Conservation (phyloP, 2,797 vertebrate genomes). For the Karalla daura region DNA sequence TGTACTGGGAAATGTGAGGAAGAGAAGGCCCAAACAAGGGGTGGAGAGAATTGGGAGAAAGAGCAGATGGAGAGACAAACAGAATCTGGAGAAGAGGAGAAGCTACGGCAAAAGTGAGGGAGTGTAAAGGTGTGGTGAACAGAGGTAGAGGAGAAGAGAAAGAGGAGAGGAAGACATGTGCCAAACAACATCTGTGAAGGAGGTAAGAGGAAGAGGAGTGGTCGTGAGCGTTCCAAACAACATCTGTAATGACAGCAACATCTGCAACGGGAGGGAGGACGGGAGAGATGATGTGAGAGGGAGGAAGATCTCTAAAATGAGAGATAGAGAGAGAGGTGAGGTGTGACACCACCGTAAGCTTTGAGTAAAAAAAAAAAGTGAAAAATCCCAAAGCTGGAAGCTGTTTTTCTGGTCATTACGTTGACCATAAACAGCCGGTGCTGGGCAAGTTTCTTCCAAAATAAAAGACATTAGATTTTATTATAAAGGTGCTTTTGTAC, state of each 20-base stretch:
- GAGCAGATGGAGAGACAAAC: constrained; percentile 41
- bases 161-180: constrained; percentile 27
- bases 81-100: constrained; percentile 23
- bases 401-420: not conserved
- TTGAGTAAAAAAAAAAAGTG: too few species aligned
- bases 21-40: not conserved
- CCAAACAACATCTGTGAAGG: constrained; percentile 73
- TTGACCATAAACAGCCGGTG: too few species aligned
- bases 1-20: constrained; percentile 7
- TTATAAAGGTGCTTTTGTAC: too few species aligned
- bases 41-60: constrained; percentile 3
- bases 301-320: constrained; percentile 20
- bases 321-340: constrained; percentile 9
- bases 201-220: constrained; percentile 26
- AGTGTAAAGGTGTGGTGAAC: constrained; percentile 2
- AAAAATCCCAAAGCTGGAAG: constrained; percentile 21
- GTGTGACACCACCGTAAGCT: too few species aligned
- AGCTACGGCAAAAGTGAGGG: not conserved
- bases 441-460: too few species aligned
- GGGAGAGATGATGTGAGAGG: constrained; percentile 19
- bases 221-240: constrained; percentile 57
- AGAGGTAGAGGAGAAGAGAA: not conserved
- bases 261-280: constrained; percentile 47
- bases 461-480: too few species aligned
- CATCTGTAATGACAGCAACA: constrained; percentile 58